Evolutionary conservation across 2,888 invertebrate genomes (phyloP), one percentile per base, ranked within the genome.

Genomic region (Thereva unica): DNA sequence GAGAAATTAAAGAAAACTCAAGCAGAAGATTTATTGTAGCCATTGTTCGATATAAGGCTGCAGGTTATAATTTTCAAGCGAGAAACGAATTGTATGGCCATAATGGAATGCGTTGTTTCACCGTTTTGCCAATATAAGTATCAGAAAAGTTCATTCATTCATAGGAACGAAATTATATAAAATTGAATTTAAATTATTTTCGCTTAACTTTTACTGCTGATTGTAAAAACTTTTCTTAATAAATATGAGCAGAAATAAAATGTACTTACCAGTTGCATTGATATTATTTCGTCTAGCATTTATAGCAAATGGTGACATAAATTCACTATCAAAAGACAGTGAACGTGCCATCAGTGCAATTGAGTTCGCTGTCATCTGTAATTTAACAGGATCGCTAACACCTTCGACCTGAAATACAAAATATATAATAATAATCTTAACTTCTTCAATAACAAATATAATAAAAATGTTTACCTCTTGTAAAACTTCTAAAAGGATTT

Each of bases 271-370:
- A 78, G 92, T 90, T 74, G 95, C 90, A 79, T 93, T 89, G 73
- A 96, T 95, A 76, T 97, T 97, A 82, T 95, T 93, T 76, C 93
- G 90, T 72, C 92, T 85, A 69, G 97, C 97, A 81, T 92, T 93
- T 78, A 91, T 87, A 55, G 96, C 94, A 83, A 98, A 98, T 8
- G 97, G 97, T 70, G 97, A 97, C 85, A 96, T 89, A 78, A 95
- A 96, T 76, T 92, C 92, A 75, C 92, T 92, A 80, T 98, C 97
- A 77, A 95, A 93, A 50, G 97, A 95, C 64, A 97, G 85, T 75
- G 92, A 91, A 72, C 96, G 86, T 42, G 98, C 97, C 90, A 96
- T 95, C 84, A 95, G 89, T 40, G 97, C 97, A 79, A 98, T 91
- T 64, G 93, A 89, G 83, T 97, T 96, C 70, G 96, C 97, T 69